phyloP scores from a whole-genome alignment of 2,888 invertebrate genomes.

The Mesoligia furuncula region DNA sequence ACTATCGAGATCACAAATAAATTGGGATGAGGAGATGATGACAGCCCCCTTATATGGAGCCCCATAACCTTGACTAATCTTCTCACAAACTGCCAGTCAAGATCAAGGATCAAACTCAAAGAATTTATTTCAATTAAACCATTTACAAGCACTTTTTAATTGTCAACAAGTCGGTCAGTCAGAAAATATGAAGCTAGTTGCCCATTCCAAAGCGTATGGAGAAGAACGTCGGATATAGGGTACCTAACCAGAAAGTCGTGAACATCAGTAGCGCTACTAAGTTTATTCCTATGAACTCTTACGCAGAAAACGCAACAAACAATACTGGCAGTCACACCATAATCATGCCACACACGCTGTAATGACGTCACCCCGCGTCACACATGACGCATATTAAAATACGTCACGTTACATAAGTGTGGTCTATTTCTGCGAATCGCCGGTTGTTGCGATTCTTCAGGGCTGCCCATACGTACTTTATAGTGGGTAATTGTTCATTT shows the following conservation, averaged over 20 bases:
- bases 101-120: background rate
- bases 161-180: too few species aligned
- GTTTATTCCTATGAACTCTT: background rate
- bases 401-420: constrained; percentile 45
- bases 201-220: too few species aligned
- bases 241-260: background rate
- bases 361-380: constrained; percentile 50
- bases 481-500: constrained; percentile 3
- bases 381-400: constrained; percentile 21
- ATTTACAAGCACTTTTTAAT: too few species aligned
- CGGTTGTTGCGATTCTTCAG: constrained; percentile 20
- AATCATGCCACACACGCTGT: constrained; percentile 10
- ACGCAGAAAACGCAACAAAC: constrained; percentile 1
- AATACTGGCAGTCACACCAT: constrained; percentile 24
- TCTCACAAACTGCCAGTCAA: background rate
- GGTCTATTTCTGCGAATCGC: constrained; percentile 45
- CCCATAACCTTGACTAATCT: background rate
- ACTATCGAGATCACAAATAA: too few species aligned
- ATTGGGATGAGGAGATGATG: too few species aligned
- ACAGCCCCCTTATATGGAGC: too few species aligned
- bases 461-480: constrained; percentile 24
- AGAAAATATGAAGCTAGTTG: too few species aligned
- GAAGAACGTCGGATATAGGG: background rate
- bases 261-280: background rate
- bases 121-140: too few species aligned